Conservation (phyloP, 2,113 vertebrate species). For the Mesembrinibis cayennensis region DNA sequence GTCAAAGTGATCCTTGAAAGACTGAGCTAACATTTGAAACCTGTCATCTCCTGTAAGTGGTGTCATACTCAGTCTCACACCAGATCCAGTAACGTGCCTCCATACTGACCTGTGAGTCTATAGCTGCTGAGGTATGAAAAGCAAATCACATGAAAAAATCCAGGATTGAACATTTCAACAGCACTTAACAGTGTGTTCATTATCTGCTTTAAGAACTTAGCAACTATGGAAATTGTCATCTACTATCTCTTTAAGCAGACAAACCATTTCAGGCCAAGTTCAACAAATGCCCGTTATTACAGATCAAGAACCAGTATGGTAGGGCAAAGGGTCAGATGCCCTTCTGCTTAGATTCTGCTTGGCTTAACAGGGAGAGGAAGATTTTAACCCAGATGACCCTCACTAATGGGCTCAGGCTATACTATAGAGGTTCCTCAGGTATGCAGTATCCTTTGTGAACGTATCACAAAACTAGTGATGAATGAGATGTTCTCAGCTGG, state of each 20-base stretch:
- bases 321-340: not conserved
- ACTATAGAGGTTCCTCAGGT: not conserved
- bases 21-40: not conserved
- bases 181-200: not conserved
- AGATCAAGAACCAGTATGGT: not conserved
- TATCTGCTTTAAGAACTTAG: not conserved
- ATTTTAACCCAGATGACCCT: not conserved
- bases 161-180: not conserved
- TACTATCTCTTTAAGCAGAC: not conserved
- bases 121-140: not conserved
- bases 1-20: not conserved
- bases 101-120: not conserved
- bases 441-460: not conserved
- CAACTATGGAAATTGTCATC: not conserved
- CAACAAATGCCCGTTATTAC: not conserved
- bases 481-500: not conserved
- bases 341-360: not conserved
- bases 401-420: not conserved
- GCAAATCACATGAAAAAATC: not conserved
- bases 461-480: not conserved
- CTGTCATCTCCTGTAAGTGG: not conserved
- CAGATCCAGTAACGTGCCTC: not conserved
- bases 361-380: not conserved
- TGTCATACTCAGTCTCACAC: not conserved
- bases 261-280: not conserved